phyloP scores from a whole-genome alignment of 2,888 invertebrate genomes.

The Leptinotarsa haldemani region DNA sequence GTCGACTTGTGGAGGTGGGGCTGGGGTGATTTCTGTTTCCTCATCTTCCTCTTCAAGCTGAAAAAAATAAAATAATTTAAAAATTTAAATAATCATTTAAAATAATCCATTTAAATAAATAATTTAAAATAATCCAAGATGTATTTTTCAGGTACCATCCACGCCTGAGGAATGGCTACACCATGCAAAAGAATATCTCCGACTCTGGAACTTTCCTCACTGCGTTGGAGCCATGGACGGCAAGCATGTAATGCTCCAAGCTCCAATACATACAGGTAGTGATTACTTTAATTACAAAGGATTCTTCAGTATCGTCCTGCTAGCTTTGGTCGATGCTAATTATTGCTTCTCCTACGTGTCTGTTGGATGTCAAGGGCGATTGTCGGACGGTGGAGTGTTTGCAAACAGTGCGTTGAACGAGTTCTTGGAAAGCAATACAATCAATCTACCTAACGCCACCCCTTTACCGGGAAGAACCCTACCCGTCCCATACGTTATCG shows the following conservation, averaged over 20 bases:
- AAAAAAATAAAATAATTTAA: not conserved
- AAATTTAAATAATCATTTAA: no score
- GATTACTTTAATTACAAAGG: no score
- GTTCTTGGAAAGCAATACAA: conserved; percentile 24
- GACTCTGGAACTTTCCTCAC: conserved; percentile 11
- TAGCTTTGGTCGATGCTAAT: no score
- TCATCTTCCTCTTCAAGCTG: no score
- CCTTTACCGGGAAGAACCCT: no score
- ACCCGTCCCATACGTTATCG: no score
- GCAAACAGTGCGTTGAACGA: conserved; percentile 12
- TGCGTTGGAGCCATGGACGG: not conserved
- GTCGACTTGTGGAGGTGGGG: no score
- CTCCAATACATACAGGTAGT: no score
- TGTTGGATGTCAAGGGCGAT: conserved; percentile 28
- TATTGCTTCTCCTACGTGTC: no score
- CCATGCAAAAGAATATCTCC: conserved; percentile 4
- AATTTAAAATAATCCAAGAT: not conserved
- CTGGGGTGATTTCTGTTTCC: no score
- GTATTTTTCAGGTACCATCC: conserved; percentile 2
- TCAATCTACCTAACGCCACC: no score
- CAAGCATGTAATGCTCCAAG: conserved; percentile 32
- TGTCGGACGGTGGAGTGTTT: conserved; percentile 29
- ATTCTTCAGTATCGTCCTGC: no score
- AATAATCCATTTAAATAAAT: not conserved
- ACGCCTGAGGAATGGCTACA: conserved; percentile 1